phyloP scores from a whole-genome alignment of 2,797 vertebrate genomes.

The Scleropages formosus region DNA sequence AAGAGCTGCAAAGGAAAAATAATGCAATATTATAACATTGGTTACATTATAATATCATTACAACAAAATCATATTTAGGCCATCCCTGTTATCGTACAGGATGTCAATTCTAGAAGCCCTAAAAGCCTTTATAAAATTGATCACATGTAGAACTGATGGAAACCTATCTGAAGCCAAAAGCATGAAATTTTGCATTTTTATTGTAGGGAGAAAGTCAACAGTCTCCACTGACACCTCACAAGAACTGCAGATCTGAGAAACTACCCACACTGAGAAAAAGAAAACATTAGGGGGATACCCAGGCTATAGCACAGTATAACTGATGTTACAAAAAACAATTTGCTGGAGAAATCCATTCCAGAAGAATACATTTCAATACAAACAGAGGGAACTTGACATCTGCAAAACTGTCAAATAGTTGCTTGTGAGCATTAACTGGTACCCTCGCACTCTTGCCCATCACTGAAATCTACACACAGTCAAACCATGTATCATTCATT shows the following conservation, averaged over 20 bases:
- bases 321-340: no score
- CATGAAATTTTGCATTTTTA: no score
- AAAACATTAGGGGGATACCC: no score
- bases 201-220: no score
- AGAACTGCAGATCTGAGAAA: no score
- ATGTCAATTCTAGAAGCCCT: not conserved
- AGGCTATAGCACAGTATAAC: no score
- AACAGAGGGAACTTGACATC: not conserved
- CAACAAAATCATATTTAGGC: not conserved
- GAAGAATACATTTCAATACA: not conserved
- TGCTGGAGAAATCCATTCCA: not conserved
- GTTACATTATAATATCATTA: no score
- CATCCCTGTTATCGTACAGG: not conserved
- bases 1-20: constrained; percentile 76
- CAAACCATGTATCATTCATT: not conserved
- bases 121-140: no score
- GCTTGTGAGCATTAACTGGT: not conserved
- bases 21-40: not conserved
- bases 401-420: constrained; percentile 19
- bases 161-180: no score
- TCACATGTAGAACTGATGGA: no score
- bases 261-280: no score
- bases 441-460: not conserved
- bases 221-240: no score
- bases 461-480: not conserved